These are phyloP conservation scores for Mellilla xanthometata DNA, from an alignment of 2,888 invertebrate genomes.

Conservation along the genomic window DNA sequence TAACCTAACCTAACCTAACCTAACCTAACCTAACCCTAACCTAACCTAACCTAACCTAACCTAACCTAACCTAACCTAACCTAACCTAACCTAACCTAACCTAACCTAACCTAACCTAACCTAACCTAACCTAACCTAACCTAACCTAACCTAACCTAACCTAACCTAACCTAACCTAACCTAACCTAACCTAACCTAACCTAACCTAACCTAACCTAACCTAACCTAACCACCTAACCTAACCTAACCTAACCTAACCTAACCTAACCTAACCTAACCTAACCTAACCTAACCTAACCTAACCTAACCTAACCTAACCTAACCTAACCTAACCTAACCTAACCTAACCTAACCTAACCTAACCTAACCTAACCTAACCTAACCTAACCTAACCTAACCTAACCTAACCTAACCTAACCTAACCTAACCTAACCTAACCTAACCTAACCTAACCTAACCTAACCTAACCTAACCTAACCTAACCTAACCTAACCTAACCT, in stretches of 20 bases:
- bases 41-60: not conserved
- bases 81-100: constrained; percentile 8
- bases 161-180: constrained; percentile 2
- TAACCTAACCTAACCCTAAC: not conserved
- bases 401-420: constrained; percentile 20
- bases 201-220: constrained; percentile 4
- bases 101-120: constrained; percentile 11
- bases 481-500: too few relatives aligned
- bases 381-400: constrained; percentile 27
- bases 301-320: constrained; percentile 30
- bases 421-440: constrained; percentile 17
- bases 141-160: constrained; percentile 10
- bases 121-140: constrained; percentile 10
- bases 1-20: constrained; percentile 11
- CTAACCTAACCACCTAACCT: not conserved
- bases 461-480: constrained; percentile 7
- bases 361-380: constrained; percentile 20
- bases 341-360: constrained; percentile 27
- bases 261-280: constrained; percentile 27
- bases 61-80: not conserved
- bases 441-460: constrained; percentile 15
- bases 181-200: constrained; percentile 3
- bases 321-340: constrained; percentile 30
- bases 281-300: constrained; percentile 32
- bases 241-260: too few relatives aligned